Base-by-base conservation (phyloP, 2,113 vertebrate species). In the Saccopteryx bilineata region DNA sequence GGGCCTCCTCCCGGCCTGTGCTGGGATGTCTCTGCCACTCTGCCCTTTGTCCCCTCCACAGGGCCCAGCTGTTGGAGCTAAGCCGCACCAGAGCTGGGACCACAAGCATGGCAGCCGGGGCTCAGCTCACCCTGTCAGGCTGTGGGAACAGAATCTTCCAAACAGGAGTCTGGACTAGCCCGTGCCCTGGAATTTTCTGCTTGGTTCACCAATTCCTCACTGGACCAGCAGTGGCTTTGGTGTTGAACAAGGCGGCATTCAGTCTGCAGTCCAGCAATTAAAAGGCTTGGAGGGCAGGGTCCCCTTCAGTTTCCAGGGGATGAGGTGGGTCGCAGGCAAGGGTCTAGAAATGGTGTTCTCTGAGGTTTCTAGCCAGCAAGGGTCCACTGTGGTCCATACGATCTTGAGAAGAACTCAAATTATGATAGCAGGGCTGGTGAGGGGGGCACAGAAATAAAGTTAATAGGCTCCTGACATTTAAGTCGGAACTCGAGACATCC, bases 21-120 rank as follows among this genome's bases (percentile, higher is more conserved):
- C 24, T 5, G 92, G 76, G 0, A 56, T 52, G 24, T 94, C 39
- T 50, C n/a, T 7, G 1, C 52, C 7, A 80, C 90, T 18, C 48
- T 46, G 7, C 93, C 13, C 75, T 81, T 39, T 23, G 86, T 66
- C 83, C 50, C 87, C 95, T 60, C 19, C 46, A 82, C 93, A 92
- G 98, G 31, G 97, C 91, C 97, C 99, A 98, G 97, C 96, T 96
- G 84, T 98, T 98, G 46, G 97, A 83, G 0, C 85, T 97, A 87
- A 99, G 97, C 71, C 98, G 97, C 2, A 97, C 96, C 96, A 99
- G 98, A 0, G 95, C 97, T 69, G 98, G 98, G 56, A 99, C 92
- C 0, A 98, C 48, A 0, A 98, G 98, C 99, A 99, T 98, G 98
- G 76, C 63, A n/a, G 46, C 48, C 46, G 0, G 0, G 8, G 71